These are phyloP conservation scores for Mylabris phalerata DNA, from an alignment of 1,140 invertebrate species.

Conservation along the genomic window DNA sequence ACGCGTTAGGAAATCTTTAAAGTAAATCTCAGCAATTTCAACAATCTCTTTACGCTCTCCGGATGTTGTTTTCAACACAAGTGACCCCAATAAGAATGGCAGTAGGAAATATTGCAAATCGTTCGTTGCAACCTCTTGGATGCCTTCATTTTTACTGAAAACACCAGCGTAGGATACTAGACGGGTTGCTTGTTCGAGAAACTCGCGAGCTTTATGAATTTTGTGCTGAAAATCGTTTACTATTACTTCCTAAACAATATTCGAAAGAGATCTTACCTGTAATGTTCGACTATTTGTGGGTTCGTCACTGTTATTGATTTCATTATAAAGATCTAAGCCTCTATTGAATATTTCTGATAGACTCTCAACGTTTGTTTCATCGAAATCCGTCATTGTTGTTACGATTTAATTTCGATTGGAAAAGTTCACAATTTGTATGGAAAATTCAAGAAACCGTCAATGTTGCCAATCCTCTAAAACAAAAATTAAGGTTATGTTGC, in stretches of 20 bases:
- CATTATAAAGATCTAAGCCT: slow-evolving; percentile 52
- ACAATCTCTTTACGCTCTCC: slow-evolving; percentile 61
- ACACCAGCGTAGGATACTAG: slow-evolving; percentile 70
- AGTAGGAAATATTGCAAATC: slow-evolving; percentile 79
- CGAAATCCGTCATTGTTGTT: not conserved
- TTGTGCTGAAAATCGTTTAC: slow-evolving; percentile 16
- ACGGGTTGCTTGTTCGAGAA: slow-evolving; percentile 70
- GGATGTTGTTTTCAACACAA: slow-evolving; percentile 61
- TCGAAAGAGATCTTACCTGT: slow-evolving; percentile 46
- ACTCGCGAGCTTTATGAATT: slow-evolving; percentile 60
- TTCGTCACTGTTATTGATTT: slow-evolving; percentile 48
- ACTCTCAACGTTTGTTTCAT: slow-evolving; percentile 25
- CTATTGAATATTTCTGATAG: slow-evolving; percentile 54
- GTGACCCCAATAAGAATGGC: slow-evolving; percentile 72
- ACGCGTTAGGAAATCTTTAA: slow-evolving; percentile 74
- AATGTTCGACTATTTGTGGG: slow-evolving; percentile 53
- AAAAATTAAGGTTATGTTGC: not conserved
- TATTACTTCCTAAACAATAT: not conserved
- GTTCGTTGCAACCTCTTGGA: slow-evolving; percentile 80
- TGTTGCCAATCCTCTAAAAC: not conserved
- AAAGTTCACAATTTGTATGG: too few species aligned
- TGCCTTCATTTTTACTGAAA: slow-evolving; percentile 81
- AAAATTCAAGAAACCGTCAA: not conserved
- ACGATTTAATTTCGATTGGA: not conserved
- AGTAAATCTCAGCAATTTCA: slow-evolving; percentile 72